phyloP scores from a whole-genome alignment of 2,797 vertebrate species.

The Mionectes olivaceus region DNA sequence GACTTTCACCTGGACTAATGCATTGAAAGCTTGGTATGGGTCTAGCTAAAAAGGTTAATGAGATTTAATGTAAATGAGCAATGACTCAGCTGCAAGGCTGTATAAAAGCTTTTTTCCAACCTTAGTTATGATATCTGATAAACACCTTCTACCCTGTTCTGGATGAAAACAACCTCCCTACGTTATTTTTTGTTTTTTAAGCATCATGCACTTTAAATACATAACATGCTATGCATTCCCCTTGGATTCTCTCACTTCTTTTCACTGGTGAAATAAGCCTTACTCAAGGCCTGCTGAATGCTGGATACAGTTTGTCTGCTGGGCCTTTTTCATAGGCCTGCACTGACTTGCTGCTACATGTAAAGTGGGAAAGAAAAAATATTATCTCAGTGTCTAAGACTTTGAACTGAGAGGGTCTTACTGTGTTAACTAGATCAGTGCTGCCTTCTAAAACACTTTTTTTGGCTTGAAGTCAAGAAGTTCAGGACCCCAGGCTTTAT shows the following conservation, averaged over 20 bases:
- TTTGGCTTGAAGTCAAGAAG: background rate
- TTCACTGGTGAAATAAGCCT: background rate
- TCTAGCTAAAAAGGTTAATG: background rate
- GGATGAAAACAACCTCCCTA: background rate
- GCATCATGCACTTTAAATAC: background rate
- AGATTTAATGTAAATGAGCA: background rate
- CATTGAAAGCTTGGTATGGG: background rate
- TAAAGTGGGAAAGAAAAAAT: background rate
- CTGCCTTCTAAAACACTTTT: fast-evolving
- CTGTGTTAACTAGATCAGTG: background rate
- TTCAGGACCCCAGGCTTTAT: background rate
- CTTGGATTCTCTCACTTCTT: background rate
- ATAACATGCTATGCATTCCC: background rate
- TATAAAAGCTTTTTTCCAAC: background rate
- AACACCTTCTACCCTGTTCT: background rate
- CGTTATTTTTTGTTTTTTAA: background rate
- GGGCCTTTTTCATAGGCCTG: background rate
- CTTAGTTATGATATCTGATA: background rate
- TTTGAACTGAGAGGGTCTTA: background rate
- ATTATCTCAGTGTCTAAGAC: background rate
- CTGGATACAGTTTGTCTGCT: background rate
- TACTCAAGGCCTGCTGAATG: background rate
- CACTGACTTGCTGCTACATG: background rate
- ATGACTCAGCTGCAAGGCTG: background rate
- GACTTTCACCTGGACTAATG: background rate